Evolutionary conservation across 2,113 vertebrate species (phyloP).

Genomic region (Mustela nigripes): DNA sequence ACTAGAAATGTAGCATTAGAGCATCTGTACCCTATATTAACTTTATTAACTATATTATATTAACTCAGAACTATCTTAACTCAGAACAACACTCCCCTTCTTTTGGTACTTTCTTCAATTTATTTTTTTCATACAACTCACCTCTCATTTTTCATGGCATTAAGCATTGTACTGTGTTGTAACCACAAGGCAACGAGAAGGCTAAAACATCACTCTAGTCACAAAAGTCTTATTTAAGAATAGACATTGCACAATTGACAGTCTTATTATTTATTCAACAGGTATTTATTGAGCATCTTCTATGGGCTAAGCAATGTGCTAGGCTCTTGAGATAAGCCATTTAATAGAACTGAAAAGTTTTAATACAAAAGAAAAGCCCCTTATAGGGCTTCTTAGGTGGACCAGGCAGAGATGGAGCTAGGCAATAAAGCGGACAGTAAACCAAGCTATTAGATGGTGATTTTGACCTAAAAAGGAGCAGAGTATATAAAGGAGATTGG

Average conservation of each 20-base stretch:
- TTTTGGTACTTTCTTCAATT: neutral
- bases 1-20: neutral
- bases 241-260: neutral
- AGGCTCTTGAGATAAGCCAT: neutral
- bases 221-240: neutral
- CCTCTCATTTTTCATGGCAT: neutral
- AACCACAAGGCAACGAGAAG: neutral
- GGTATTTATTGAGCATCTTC: neutral
- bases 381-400: neutral
- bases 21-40: neutral
- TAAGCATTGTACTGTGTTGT: neutral
- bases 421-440: neutral
- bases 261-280: neutral
- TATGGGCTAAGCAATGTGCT: neutral
- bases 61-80: neutral
- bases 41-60: neutral
- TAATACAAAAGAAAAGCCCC: neutral
- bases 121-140: neutral
- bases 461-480: neutral
- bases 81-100: neutral
- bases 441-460: neutral
- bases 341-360: neutral
- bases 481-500: neutral
- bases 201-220: neutral
- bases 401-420: neutral